phyloP scores from a whole-genome alignment of 2,888 invertebrate species.

The Epistrophe eligans region DNA sequence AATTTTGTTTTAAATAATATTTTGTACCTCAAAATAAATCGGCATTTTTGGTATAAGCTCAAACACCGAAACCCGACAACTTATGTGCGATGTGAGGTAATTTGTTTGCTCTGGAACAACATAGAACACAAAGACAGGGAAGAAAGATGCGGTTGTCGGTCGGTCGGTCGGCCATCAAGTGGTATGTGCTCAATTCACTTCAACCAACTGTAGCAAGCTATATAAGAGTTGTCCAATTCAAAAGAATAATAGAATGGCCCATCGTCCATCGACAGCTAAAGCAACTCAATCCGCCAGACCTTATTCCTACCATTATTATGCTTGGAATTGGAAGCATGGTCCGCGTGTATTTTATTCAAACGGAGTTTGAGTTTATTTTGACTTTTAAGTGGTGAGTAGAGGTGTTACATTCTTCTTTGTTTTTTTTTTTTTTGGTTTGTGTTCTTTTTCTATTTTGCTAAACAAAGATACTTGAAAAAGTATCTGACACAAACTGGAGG shows the following conservation, averaged over 20 bases:
- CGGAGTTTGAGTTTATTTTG: constrained; percentile 64
- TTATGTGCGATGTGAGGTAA: constrained; percentile 62
- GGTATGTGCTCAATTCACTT: constrained; percentile 66
- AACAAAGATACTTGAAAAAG: constrained; percentile 47
- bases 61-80: constrained; percentile 31
- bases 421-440: constrained; percentile 34
- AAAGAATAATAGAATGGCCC: background rate
- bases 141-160: constrained; percentile 64
- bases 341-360: constrained; percentile 32
- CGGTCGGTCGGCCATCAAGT: constrained; percentile 33
- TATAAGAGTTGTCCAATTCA: constrained; percentile 2
- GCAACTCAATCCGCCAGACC: constrained; percentile 38
- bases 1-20: constrained; percentile 41
- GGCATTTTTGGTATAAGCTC: constrained; percentile 44
- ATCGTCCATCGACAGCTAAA: constrained; percentile 35
- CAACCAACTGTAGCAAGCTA: constrained; percentile 23
- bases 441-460: constrained; percentile 45
- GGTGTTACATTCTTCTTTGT: constrained; percentile 73
- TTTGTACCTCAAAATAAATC: constrained; percentile 67
- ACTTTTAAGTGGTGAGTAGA: constrained; percentile 71
- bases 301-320: background rate
- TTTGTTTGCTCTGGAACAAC: constrained; percentile 71
- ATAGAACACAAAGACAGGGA: constrained; percentile 22
- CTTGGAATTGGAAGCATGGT: background rate
- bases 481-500: constrained; percentile 58